A percentile compares a stretch with the other conserved stretches of the same genome.
These are phyloP conservation scores for Cassiopea xamachana DNA, from an alignment of 30 jellyfish, hydroid and myxozoan species.

Conservation along the genomic window DNA sequence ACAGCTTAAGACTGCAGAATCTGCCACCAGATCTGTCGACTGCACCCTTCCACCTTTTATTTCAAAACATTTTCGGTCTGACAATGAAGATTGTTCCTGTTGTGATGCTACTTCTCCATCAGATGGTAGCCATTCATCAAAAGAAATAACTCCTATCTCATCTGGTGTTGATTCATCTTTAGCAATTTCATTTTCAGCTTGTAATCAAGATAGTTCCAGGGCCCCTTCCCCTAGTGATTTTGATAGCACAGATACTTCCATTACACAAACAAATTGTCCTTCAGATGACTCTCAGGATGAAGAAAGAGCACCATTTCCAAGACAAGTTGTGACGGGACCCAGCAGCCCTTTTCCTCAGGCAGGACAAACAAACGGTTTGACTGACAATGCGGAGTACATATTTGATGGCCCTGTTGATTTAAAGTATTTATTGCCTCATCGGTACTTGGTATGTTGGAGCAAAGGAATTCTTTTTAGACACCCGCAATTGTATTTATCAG, in stretches of 20 bases:
- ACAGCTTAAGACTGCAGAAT: background rate
- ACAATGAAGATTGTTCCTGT: background rate
- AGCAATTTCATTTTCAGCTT: constrained; percentile 31
- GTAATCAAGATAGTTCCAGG: constrained; percentile 10
- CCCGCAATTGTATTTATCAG: constrained; percentile 78
- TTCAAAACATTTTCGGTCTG: background rate
- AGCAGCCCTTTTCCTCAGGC: background rate
- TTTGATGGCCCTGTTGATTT: constrained; percentile 47
- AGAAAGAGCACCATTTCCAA: background rate
- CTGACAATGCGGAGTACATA: constrained; percentile 29
- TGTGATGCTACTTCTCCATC: constrained; percentile 14
- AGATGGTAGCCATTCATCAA: background rate
- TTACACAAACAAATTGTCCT: background rate
- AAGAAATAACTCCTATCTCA: constrained; percentile 51
- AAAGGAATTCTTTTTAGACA: constrained; percentile 84
- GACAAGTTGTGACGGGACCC: background rate
- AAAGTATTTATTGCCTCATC: constrained; percentile 51
- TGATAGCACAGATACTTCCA: background rate
- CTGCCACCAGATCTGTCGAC: background rate
- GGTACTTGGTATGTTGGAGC: constrained; percentile 85
- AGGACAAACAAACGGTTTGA: background rate
- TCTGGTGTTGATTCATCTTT: constrained; percentile 31
- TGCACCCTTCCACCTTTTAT: background rate
- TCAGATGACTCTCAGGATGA: background rate
- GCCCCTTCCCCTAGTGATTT: constrained; percentile 15